Base-by-base conservation (phyloP, 92 coral and sea anemone genomes). In the Metridium senile region DNA sequence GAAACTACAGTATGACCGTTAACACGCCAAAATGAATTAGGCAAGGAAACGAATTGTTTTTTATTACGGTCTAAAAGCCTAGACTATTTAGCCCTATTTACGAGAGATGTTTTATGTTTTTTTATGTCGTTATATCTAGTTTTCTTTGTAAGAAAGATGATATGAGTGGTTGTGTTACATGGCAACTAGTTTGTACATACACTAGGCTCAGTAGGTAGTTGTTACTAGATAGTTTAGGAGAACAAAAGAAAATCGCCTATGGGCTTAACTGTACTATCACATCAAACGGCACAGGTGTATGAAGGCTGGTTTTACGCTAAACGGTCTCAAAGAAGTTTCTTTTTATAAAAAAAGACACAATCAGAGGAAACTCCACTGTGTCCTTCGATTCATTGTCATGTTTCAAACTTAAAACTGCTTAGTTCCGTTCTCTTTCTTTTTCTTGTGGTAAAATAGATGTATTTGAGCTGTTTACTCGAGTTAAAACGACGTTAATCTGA, bases 401-500 rank as follows among this genome's bases (percentile, higher is more conserved):
- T n/a, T 28, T 22, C 47, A 33, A 30, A 46, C 39, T 51, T 66
- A 45, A 33, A 33, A 33, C 33, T 53, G 46, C 16, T 7, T 45
- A 49, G 27, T 70, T 70, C 74, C 74, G 74, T 49, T 51, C 20
- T 47, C 33, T 26, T 17, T n/a, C 74, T 46, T 70, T 45, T 70
- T 49, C 74, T 70, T n/a, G n/a, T n/a, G n/a, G n/a, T n/a, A n/a
- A n/a, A n/a, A n/a, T n/a, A n/a, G n/a, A n/a, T n/a, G n/a, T n/a
- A n/a, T n/a, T 46, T 72, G 1, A 54, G 49, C 59, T 72, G 54
- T 72, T 72, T 72, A 56, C 76, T 35, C 34, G 32, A 54, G 76
- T 72, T 72, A 72, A 72, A 72, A 72, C 33, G 76, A 72, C 54
- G 18, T 72, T 54, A 56, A 72, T 72, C 76, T 72, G 76, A 72